phyloP scores from a whole-genome alignment of 2,113 vertebrate species.

The Macquaria ambigua region DNA sequence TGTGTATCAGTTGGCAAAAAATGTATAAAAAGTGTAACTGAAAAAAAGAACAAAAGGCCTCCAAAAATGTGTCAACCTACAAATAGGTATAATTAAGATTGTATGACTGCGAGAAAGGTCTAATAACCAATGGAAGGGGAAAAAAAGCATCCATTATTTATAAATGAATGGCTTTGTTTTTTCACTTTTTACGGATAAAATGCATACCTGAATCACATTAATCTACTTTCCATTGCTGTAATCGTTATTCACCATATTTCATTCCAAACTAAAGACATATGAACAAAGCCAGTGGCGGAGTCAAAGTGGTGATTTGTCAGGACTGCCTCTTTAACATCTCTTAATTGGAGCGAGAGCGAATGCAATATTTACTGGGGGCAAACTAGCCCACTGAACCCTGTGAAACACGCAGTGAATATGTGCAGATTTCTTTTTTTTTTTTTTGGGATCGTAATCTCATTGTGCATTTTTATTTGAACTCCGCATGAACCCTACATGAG shows the following conservation, averaged over 20 bases:
- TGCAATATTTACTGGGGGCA: conserved; percentile 43
- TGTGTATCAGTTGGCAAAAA: neutral
- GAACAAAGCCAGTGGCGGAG: no score
- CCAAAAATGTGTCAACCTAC: neutral
- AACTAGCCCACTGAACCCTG: conserved; percentile 29
- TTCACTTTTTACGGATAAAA: neutral
- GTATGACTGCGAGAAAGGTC: neutral
- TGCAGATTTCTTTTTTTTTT: neutral
- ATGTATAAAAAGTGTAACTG: neutral
- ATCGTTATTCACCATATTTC: neutral
- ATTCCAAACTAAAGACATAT: neutral
- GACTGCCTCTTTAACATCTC: neutral
- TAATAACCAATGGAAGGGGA: neutral
- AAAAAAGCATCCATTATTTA: no score
- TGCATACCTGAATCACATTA: neutral
- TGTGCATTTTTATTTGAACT: conserved; percentile 54
- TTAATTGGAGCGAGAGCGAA: conserved; percentile 65
- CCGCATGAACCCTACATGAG: conserved; percentile 55
- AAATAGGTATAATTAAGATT: neutral
- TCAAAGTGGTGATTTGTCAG: neutral
- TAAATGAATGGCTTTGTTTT: neutral
- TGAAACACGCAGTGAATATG: neutral
- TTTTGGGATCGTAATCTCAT: conserved; percentile 24
- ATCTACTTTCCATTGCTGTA: neutral
- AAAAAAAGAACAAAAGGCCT: neutral